Evolutionary conservation across 1,140 invertebrate genomes (phyloP).

Genomic region (Drosophila mauritiana): DNA sequence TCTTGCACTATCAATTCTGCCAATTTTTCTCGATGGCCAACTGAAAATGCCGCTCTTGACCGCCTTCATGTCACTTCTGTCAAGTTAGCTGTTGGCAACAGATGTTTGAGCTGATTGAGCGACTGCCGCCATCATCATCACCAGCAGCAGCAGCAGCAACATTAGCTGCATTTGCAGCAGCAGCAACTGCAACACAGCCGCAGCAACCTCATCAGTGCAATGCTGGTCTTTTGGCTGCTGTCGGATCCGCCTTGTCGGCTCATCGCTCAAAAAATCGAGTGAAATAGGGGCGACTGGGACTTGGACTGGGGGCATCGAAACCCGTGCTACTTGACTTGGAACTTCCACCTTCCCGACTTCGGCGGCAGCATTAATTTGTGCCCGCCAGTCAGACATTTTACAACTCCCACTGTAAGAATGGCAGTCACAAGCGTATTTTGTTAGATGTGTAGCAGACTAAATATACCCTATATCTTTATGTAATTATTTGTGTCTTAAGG

Average conservation of each 20-base stretch:
- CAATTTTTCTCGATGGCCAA: conserved; percentile 14
- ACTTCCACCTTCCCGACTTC: conserved; percentile 51
- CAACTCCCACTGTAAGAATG: conserved; percentile 68
- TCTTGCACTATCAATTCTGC: not conserved
- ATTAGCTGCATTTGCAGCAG: conserved; percentile 13
- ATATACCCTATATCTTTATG: conserved; percentile 7
- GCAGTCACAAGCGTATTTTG: conserved; percentile 10
- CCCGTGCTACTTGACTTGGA: conserved; percentile 68
- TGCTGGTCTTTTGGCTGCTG: conserved; percentile 45
- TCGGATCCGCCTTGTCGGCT: conserved; percentile 62
- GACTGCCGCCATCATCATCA: conserved; percentile 48
- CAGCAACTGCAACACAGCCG: conserved; percentile 24
- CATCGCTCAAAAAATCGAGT: conserved; percentile 31
- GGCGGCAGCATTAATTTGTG: conserved; percentile 71
- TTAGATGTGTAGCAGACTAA: conserved; percentile 27
- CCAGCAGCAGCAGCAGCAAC: conserved; percentile 27
- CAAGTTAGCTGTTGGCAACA: conserved; percentile 59
- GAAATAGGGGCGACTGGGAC: conserved; percentile 5
- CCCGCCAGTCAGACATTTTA: conserved; percentile 68
- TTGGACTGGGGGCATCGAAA: not conserved
- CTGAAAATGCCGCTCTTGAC: conserved; percentile 37
- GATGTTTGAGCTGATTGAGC: conserved; percentile 74
- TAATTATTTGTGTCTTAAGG: no score
- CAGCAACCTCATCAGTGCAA: conserved; percentile 37
- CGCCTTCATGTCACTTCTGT: conserved; percentile 64